A percentile compares a stretch with the other conserved stretches of the same genome.
Conservation (phyloP, 2,888 invertebrate genomes). For the Chalcis sispes region DNA sequence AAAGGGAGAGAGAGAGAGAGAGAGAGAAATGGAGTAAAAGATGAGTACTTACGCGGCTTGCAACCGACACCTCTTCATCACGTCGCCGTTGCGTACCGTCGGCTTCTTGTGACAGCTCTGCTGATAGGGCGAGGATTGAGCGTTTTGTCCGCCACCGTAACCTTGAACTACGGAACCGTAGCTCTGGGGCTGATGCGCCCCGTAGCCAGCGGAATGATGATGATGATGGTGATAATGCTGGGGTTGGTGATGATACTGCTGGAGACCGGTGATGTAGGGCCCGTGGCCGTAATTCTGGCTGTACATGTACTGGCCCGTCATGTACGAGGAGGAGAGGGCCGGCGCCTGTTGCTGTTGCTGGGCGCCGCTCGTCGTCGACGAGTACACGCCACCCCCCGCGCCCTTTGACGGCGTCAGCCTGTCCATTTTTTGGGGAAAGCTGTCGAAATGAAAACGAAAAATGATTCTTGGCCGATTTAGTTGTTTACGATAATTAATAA, state of each 20-base stretch:
- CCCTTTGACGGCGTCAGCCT: slow-evolving; percentile 68
- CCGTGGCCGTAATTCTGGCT: slow-evolving; percentile 70
- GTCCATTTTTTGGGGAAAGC: slow-evolving; percentile 75
- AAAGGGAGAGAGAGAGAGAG: too few relatives aligned
- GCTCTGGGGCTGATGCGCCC: slow-evolving; percentile 72
- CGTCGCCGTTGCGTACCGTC: slow-evolving; percentile 81
- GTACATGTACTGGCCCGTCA: slow-evolving; percentile 74
- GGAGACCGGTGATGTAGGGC: slow-evolving; percentile 64
- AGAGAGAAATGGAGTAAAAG: too few relatives aligned
- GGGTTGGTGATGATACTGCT: slow-evolving; percentile 69
- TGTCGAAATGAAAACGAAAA: slow-evolving; percentile 59
- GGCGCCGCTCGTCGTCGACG: slow-evolving; percentile 67
- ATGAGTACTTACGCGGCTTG: slow-evolving; percentile 81
- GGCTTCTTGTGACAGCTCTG: slow-evolving; percentile 81
- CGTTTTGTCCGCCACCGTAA: slow-evolving; percentile 65
- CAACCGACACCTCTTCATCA: slow-evolving; percentile 82
- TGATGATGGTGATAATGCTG: slow-evolving; percentile 25
- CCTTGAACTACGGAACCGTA: slow-evolving; percentile 74
- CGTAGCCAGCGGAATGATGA: slow-evolving; percentile 62
- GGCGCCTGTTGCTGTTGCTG: slow-evolving; percentile 58
- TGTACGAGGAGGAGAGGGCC: slow-evolving; percentile 71
- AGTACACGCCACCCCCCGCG: slow-evolving; percentile 67
- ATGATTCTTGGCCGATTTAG: too few relatives aligned
- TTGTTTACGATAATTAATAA: too few relatives aligned
- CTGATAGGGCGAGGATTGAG: slow-evolving; percentile 69